Conservation (phyloP, 2,113 vertebrate genomes). For the Nyctibius bracteatus region DNA sequence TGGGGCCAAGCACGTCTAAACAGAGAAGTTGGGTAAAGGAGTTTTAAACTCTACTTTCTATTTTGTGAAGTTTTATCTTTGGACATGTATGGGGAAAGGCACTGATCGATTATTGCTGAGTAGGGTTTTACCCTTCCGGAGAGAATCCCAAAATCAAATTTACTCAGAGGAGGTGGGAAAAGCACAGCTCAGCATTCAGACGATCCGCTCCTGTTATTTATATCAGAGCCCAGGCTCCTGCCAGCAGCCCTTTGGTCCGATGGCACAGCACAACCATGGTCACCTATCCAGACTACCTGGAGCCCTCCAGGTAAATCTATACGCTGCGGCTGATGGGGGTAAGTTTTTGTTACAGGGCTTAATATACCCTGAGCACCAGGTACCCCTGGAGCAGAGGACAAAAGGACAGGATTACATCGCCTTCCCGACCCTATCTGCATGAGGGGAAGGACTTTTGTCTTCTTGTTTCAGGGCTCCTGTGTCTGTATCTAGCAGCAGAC, state of each 20-base stretch:
- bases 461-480: not conserved
- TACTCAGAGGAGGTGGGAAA: not conserved
- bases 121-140: not conserved
- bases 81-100: not conserved
- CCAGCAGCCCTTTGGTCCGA: not conserved
- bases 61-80: not conserved
- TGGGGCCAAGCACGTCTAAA: not conserved
- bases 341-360: not conserved
- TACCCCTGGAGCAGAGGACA: not conserved
- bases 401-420: not conserved
- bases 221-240: not conserved
- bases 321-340: not conserved
- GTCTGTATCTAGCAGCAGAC: not conserved
- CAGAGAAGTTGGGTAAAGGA: not conserved
- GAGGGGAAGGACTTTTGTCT: not conserved
- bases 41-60: not conserved
- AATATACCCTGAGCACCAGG: not conserved
- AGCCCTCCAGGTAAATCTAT: slow-evolving; percentile 1
- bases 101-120: slow-evolving; percentile 13
- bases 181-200: slow-evolving; percentile 18
- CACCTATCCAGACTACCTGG: not conserved
- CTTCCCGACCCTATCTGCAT: not conserved
- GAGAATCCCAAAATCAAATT: slow-evolving; percentile 44
- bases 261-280: not conserved
- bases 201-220: not conserved